Percentiles rank a stretch among this genome's conserved stretches.
These are phyloP conservation scores for Anorthoa munda DNA, from an alignment of 2,888 invertebrate species.

Conservation along the genomic window DNA sequence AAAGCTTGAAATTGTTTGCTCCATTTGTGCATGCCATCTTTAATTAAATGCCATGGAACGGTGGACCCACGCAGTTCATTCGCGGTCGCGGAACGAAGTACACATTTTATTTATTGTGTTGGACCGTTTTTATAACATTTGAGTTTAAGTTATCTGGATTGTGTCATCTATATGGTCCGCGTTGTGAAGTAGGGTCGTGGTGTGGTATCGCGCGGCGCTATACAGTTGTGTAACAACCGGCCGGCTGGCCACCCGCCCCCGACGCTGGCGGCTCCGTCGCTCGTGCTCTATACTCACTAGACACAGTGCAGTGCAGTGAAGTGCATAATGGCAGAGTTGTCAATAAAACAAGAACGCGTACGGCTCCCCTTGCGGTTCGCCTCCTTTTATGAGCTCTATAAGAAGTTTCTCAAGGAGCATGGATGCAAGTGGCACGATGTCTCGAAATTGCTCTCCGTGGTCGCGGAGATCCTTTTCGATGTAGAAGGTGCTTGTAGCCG, in stretches of 20 bases:
- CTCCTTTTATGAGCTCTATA: slow-evolving; percentile 87
- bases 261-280: slow-evolving; percentile 64
- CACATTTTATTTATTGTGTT: slow-evolving; percentile 50
- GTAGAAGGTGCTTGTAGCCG: slow-evolving; percentile 86
- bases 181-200: slow-evolving; percentile 60
- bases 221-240: slow-evolving; percentile 85
- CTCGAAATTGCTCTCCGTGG: slow-evolving; percentile 84
- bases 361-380: slow-evolving; percentile 80
- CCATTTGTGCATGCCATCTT: slow-evolving; percentile 80
- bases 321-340: slow-evolving; percentile 83
- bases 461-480: slow-evolving; percentile 88
- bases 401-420: slow-evolving; percentile 88
- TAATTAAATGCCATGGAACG: slow-evolving; percentile 80
- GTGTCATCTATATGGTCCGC: slow-evolving; percentile 67
- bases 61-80: slow-evolving; percentile 78
- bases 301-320: slow-evolving; percentile 72
- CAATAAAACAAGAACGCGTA: slow-evolving; percentile 79
- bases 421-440: slow-evolving; percentile 89
- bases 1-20: slow-evolving; percentile 81
- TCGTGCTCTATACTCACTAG: slow-evolving; percentile 61
- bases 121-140: slow-evolving; percentile 26
- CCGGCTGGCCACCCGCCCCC: slow-evolving; percentile 83
- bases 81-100: slow-evolving; percentile 70
- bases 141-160: slow-evolving; percentile 65
- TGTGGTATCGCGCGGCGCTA: slow-evolving; percentile 71